Evolutionary conservation across 2,113 vertebrate species (phyloP).

Genomic region (Oncorhynchus kisutch): DNA sequence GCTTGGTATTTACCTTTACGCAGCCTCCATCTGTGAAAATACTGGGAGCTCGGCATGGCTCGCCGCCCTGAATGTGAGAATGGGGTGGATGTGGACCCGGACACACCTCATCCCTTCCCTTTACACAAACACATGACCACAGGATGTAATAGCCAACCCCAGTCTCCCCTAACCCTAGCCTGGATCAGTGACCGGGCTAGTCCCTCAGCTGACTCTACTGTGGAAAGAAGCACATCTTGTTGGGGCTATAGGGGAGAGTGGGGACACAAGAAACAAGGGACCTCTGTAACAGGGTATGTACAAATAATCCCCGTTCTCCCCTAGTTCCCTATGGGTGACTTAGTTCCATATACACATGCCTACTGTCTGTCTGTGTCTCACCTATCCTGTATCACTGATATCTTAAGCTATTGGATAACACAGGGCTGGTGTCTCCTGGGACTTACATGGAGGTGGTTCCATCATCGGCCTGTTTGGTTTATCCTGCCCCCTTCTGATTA

Average conservation of each 20-base stretch:
- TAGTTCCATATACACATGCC: not conserved
- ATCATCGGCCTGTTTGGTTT: not conserved
- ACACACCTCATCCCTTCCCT: conserved; percentile 43
- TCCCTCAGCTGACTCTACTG: not conserved
- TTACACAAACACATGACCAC: conserved; percentile 53
- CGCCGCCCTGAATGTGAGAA: conserved; percentile 41
- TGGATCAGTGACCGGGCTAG: not conserved
- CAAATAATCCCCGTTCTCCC: not conserved
- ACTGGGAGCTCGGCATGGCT: conserved; percentile 28
- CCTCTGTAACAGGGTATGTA: not conserved
- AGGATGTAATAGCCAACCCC: conserved; percentile 19
- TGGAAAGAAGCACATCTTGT: too few relatives aligned
- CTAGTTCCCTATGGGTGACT: too few relatives aligned
- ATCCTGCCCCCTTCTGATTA: not conserved
- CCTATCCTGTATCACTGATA: not conserved
- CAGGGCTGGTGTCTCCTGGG: not conserved
- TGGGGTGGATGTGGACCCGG: conserved; percentile 18
- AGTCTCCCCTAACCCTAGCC: conserved; percentile 3
- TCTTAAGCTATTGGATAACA: not conserved
- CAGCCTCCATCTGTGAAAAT: conserved; percentile 55
- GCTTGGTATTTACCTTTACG: conserved; percentile 43
- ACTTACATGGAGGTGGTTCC: not conserved
- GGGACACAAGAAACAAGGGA: too few relatives aligned
- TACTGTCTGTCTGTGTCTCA: not conserved
- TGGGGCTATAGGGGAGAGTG: too few relatives aligned